A percentile compares a stretch with the other conserved stretches of the same genome.
phyloP scores from a whole-genome alignment of 1,140 invertebrate species.

The Cydia splendana region DNA sequence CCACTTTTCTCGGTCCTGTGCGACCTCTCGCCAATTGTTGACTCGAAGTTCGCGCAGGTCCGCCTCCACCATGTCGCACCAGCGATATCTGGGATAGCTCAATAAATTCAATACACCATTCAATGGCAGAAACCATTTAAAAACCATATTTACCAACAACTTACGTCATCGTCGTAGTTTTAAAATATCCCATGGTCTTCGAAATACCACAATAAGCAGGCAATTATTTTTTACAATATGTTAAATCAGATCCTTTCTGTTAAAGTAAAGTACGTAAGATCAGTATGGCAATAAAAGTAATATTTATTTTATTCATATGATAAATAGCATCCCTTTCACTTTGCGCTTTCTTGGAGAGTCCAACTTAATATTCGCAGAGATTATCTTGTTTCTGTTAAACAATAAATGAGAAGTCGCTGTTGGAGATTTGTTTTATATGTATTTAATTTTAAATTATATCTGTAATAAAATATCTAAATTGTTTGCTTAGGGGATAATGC shows the following conservation, averaged over 20 bases:
- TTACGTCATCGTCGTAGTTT: not conserved
- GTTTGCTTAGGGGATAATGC: not conserved
- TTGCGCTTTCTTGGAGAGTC: not conserved
- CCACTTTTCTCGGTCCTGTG: too few relatives aligned
- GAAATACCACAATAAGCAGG: not conserved
- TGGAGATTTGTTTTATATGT: not conserved
- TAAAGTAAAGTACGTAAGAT: constrained; percentile 1
- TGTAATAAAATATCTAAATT: not conserved
- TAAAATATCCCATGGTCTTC: not conserved
- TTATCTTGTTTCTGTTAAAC: constrained; percentile 15
- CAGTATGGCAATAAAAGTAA: constrained; percentile 3
- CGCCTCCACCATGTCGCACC: too few relatives aligned
- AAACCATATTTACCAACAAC: not conserved
- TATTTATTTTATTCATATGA: constrained; percentile 28
- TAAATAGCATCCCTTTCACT: constrained; percentile 30
- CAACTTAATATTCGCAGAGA: constrained; percentile 15
- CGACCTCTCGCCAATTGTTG: too few relatives aligned
- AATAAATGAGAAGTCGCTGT: constrained; percentile 25
- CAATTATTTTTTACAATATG: constrained; percentile 12
- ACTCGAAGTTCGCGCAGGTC: too few relatives aligned
- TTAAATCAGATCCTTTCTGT: not conserved
- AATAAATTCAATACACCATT: too few relatives aligned
- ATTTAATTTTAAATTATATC: not conserved
- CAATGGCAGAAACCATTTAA: too few relatives aligned
- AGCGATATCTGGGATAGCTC: too few relatives aligned